phyloP scores from a whole-genome alignment of 2,113 vertebrate genomes.

The Poeciliopsis turrubarensis region DNA sequence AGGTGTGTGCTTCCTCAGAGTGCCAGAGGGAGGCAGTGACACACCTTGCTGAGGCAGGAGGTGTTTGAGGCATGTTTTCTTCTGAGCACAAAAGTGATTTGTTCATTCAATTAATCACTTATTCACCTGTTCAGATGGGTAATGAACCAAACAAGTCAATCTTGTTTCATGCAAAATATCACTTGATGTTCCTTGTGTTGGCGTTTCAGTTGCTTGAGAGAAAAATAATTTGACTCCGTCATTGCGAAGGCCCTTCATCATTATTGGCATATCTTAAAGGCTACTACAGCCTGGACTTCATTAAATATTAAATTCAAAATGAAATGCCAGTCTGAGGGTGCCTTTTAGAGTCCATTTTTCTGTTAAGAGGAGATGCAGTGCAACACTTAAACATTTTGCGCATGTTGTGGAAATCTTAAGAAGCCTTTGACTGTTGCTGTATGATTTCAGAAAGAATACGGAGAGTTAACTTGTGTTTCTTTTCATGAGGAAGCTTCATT shows the following conservation, averaged over 20 bases:
- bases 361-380: background rate
- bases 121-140: slow-evolving; percentile 52
- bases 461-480: too few relatives aligned
- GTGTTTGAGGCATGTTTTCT: slow-evolving; percentile 12
- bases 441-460: too few relatives aligned
- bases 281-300: slow-evolving; percentile 9
- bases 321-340: slow-evolving; percentile 21
- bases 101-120: slow-evolving; percentile 64
- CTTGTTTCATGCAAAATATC: slow-evolving; percentile 57
- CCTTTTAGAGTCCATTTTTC: slow-evolving; percentile 1
- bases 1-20: slow-evolving; percentile 64
- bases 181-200: slow-evolving; percentile 40
- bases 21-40: slow-evolving; percentile 78
- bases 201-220: slow-evolving; percentile 18
- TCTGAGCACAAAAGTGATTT: slow-evolving; percentile 34
- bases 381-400: too few relatives aligned
- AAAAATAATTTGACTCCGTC: slow-evolving; percentile 12
- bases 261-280: slow-evolving; percentile 30
- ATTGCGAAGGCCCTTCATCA: slow-evolving; percentile 16
- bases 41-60: slow-evolving; percentile 56
- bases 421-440: too few relatives aligned
- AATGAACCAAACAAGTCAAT: slow-evolving; percentile 59
- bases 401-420: too few relatives aligned
- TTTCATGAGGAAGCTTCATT: too few relatives aligned
- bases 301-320: slow-evolving; percentile 32